Conservation (phyloP, 2,113 vertebrate species). For the Zosterops japonicus region DNA sequence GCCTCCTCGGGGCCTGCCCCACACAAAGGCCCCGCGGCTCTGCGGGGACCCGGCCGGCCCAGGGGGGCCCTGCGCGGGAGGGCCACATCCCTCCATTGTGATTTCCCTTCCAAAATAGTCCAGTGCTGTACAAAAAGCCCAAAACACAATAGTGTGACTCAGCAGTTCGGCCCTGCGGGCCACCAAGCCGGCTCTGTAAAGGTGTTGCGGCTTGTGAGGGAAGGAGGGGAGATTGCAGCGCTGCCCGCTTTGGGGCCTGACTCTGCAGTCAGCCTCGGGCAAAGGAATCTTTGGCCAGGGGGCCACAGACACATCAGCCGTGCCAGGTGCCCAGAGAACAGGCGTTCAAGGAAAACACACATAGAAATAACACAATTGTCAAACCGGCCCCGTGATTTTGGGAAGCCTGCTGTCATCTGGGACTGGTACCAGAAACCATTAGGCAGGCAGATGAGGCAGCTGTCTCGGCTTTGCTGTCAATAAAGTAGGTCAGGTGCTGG, state of each 20-base stretch:
- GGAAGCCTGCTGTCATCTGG: not conserved
- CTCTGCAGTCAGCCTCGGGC: not conserved
- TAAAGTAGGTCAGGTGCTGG: not conserved
- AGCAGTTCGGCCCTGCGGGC: conserved; percentile 27
- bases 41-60: not conserved
- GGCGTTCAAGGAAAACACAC: not conserved
- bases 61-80: not conserved
- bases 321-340: not conserved
- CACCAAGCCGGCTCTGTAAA: not conserved
- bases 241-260: accelerated
- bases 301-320: not conserved
- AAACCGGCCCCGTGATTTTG: not conserved
- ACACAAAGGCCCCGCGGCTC: conserved; percentile 1
- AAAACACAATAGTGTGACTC: conserved; percentile 40
- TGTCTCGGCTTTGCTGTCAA: not conserved
- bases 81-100: conserved; percentile 54
- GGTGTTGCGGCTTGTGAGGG: not conserved
- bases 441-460: not conserved
- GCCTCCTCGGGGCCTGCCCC: not conserved
- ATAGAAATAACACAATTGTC: not conserved
- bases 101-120: conserved; percentile 4
- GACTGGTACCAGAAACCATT: not conserved
- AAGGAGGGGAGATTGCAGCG: not conserved
- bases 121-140: conserved; percentile 6
- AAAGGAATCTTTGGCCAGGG: not conserved